These are phyloP conservation scores for Bradypodion ventrale DNA, from an alignment of 2,797 vertebrate genomes.

Conservation along the genomic window DNA sequence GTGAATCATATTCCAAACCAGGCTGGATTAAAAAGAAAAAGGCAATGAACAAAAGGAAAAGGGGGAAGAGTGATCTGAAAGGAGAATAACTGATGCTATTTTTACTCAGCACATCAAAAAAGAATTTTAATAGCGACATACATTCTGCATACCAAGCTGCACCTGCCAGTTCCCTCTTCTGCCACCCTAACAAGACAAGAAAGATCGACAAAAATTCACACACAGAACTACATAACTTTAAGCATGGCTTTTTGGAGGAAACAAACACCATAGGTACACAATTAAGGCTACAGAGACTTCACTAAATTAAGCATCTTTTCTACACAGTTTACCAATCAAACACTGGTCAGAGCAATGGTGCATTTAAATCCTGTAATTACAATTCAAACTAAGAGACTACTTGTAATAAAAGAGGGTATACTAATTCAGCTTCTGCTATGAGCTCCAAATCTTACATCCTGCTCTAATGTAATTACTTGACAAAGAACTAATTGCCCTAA, in stretches of 20 bases:
- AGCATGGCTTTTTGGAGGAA: slow-evolving; percentile 57
- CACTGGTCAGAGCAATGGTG: slow-evolving; percentile 60
- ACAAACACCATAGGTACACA: slow-evolving; percentile 49
- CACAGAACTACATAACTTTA: slow-evolving; percentile 40
- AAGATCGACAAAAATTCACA: background rate
- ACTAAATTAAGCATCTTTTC: slow-evolving; percentile 55
- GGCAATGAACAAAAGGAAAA: background rate
- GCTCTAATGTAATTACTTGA: slow-evolving; percentile 82
- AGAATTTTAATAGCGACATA: background rate
- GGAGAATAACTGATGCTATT: background rate
- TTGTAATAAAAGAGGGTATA: slow-evolving; percentile 59
- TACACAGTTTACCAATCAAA: slow-evolving; percentile 58
- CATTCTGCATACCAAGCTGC: background rate
- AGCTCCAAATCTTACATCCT: slow-evolving; percentile 81
- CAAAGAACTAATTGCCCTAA: slow-evolving; percentile 85
- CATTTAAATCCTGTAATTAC: slow-evolving; percentile 73
- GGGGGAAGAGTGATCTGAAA: background rate
- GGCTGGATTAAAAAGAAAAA: background rate
- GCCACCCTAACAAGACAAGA: background rate
- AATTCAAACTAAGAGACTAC: slow-evolving; percentile 72
- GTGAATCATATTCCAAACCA: background rate
- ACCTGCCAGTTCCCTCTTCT: background rate
- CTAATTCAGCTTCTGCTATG: slow-evolving; percentile 65
- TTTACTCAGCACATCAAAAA: background rate
- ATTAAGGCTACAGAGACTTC: slow-evolving; percentile 49